A percentile compares a stretch with the other conserved stretches of the same genome.
Conservation (phyloP, 1,140 invertebrate species). For the Drosophila melanogaster region DNA sequence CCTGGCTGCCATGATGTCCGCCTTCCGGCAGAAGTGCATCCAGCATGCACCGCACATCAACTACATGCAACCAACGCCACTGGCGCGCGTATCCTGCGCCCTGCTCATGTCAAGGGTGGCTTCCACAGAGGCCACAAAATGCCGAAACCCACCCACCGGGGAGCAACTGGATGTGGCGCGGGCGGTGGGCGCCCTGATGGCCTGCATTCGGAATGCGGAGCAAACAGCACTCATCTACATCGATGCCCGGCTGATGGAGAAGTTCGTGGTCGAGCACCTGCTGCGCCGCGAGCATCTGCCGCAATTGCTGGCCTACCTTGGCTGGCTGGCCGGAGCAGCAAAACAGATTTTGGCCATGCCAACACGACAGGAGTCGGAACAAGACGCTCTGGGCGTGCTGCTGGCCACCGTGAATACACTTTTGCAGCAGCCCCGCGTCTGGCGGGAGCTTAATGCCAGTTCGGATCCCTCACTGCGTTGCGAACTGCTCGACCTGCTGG, state of each 20-base stretch:
- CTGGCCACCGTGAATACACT: constrained; percentile 63
- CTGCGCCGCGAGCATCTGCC: constrained; percentile 65
- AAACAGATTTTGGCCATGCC: constrained; percentile 31
- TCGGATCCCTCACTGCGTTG: constrained; percentile 40
- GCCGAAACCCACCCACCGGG: background rate
- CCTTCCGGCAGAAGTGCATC: constrained; percentile 80
- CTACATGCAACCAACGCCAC: constrained; percentile 80
- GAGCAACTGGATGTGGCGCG: constrained; percentile 62
- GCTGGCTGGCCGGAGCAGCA: constrained; percentile 36
- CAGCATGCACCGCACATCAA: constrained; percentile 83
- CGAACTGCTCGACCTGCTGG: constrained; percentile 62
- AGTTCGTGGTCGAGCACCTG: constrained; percentile 76
- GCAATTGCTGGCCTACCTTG: constrained; percentile 50
- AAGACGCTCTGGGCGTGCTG: constrained; percentile 38
- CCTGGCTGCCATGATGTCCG: constrained; percentile 64
- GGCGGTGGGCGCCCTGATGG: constrained; percentile 63
- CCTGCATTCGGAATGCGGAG: constrained; percentile 58
- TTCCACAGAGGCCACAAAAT: constrained; percentile 4
- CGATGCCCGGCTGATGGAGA: constrained; percentile 75
- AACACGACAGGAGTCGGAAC: constrained; percentile 31
- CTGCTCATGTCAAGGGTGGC: constrained; percentile 63
- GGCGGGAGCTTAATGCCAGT: constrained; percentile 64
- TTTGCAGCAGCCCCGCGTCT: constrained; percentile 64
- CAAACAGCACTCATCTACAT: constrained; percentile 76
- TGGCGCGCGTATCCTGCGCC: constrained; percentile 69